A percentile compares a stretch with the other conserved stretches of the same genome.
Evolutionary conservation across 2,797 vertebrate species (phyloP).

Genomic region (Eulemur mongoz): DNA sequence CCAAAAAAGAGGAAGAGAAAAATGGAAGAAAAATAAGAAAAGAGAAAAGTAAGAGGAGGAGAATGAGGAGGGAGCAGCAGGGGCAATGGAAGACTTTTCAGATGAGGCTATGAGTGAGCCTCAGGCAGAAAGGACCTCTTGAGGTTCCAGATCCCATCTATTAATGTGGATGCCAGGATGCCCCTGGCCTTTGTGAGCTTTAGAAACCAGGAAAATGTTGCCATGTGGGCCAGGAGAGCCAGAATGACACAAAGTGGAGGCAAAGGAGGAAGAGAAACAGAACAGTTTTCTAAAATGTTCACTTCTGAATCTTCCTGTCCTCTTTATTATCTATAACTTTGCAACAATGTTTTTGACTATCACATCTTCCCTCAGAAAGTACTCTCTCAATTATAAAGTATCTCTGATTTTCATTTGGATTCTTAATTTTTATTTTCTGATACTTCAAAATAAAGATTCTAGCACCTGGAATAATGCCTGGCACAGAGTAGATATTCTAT

Average conservation of each 20-base stretch:
- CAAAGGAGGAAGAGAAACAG: background rate
- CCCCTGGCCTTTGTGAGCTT: background rate
- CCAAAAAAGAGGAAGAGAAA: background rate
- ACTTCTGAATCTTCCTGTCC: background rate
- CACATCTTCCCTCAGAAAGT: background rate
- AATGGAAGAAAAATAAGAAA: background rate
- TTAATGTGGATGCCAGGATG: background rate
- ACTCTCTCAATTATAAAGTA: background rate
- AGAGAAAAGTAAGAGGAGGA: background rate
- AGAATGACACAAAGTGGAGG: background rate
- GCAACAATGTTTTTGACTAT: background rate
- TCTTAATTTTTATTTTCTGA: background rate
- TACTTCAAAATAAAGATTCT: background rate
- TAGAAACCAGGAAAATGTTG: background rate
- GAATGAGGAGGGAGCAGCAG: background rate
- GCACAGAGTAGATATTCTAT: background rate
- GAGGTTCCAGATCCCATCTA: background rate
- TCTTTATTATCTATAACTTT: background rate
- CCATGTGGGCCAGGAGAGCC: background rate
- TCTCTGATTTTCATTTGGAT: background rate
- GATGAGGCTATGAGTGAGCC: background rate
- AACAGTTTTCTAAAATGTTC: background rate
- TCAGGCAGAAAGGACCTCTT: background rate
- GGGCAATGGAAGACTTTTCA: background rate
- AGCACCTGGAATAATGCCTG: background rate